These are phyloP conservation scores for Junco hyemalis DNA, from an alignment of 2,113 vertebrate genomes.

Conservation along the genomic window DNA sequence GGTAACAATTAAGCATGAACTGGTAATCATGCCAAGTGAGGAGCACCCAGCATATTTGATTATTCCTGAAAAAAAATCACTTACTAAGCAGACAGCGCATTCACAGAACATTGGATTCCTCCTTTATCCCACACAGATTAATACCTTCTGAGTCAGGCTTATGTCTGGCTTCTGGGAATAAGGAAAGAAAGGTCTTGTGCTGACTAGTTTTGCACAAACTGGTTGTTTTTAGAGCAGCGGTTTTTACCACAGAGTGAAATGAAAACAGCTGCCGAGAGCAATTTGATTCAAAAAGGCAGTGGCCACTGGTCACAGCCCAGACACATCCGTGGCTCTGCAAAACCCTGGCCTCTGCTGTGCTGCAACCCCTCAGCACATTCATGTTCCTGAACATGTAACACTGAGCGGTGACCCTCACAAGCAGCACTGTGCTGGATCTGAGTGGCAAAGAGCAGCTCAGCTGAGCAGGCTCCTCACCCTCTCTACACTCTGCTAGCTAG, in stretches of 20 bases:
- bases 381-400: neutral
- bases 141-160: neutral
- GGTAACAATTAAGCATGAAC: neutral
- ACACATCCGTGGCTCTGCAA: rapidly evolving
- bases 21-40: neutral
- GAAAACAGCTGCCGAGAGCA: neutral
- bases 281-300: neutral
- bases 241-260: neutral
- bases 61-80: neutral
- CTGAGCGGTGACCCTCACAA: neutral
- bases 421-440: rapidly evolving
- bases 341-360: neutral
- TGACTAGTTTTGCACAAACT: neutral
- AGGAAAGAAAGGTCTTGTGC: neutral
- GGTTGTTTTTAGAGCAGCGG: neutral
- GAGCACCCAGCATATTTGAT: neutral
- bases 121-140: neutral
- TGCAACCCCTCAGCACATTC: neutral
- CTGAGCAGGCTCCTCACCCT: neutral
- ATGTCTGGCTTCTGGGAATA: neutral
- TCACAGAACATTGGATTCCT: neutral
- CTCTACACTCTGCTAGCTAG: neutral
- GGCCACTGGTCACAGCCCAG: neutral
- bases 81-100: neutral
- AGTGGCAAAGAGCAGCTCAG: neutral